Percentiles rank a stretch among this genome's conserved stretches.
Conservation (phyloP, 2,797 vertebrate species). For the Danio jaintianensis region DNA sequence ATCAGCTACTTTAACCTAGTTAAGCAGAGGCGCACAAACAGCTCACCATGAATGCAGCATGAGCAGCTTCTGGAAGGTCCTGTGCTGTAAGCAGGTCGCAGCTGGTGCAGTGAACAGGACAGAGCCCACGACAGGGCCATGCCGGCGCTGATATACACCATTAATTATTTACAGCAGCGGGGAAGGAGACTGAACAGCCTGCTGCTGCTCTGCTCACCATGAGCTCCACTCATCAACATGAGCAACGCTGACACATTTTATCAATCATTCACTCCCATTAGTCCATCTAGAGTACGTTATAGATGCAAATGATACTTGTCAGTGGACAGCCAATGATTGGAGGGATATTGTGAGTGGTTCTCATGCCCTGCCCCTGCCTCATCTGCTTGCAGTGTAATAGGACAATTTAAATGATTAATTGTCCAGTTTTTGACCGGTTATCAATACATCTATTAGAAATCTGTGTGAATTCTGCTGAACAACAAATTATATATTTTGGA, state of each 20-base stretch:
- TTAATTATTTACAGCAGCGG: constrained; percentile 55
- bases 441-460: constrained; percentile 7
- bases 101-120: constrained; percentile 32
- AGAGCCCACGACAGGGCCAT: constrained; percentile 30
- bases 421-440: constrained; percentile 14
- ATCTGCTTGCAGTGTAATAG: background rate
- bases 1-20: constrained; percentile 22
- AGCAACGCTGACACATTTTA: constrained; percentile 43
- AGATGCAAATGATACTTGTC: constrained; percentile 26
- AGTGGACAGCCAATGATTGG: constrained; percentile 7
- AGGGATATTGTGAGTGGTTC: background rate
- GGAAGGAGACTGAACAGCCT: constrained; percentile 34
- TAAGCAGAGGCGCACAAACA: constrained; percentile 28
- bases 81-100: constrained; percentile 43
- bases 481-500: no score
- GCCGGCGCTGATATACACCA: constrained; percentile 51
- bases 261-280: constrained; percentile 39
- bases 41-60: constrained; percentile 15
- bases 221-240: constrained; percentile 47
- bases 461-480: no score
- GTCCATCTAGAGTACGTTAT: constrained; percentile 20
- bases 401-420: constrained; percentile 15
- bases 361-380: background rate
- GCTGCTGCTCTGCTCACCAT: constrained; percentile 34
- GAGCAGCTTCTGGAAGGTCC: constrained; percentile 35